Conservation (phyloP, 2,113 vertebrate species). For the Hymenochirus boettgeri region DNA sequence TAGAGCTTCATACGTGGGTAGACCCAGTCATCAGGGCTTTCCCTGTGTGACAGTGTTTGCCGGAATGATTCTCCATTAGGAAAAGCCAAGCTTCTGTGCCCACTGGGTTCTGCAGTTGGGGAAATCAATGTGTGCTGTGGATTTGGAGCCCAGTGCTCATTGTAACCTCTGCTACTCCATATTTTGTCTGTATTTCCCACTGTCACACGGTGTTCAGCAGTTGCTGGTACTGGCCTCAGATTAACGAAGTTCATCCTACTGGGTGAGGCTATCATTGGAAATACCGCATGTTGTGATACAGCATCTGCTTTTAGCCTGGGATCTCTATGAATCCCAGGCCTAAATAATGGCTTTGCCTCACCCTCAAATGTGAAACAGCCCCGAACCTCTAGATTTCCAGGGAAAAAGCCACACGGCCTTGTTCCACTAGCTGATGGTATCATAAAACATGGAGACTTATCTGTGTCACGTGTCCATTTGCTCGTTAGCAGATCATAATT, state of each 20-base stretch:
- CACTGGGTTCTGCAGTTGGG: constrained; percentile 55
- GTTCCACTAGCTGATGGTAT: neutral
- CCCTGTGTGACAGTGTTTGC: constrained; percentile 40
- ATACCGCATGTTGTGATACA: neutral
- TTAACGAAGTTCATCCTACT: neutral
- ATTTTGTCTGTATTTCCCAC: neutral
- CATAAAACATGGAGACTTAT: neutral
- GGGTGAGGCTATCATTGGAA: neutral
- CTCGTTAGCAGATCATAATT: constrained; percentile 54
- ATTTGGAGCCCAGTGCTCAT: constrained; percentile 7
- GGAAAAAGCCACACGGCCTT: too few species aligned
- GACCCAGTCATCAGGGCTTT: constrained; percentile 62
- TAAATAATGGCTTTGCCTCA: neutral
- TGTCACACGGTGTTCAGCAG: neutral
- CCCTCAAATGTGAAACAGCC: neutral
- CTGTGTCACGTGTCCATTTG: constrained; percentile 45
- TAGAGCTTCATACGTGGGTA: constrained; percentile 77
- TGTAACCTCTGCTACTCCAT: neutral
- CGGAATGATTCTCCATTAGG: constrained; percentile 40
- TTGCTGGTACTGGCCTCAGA: neutral
- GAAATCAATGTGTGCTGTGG: constrained; percentile 49
- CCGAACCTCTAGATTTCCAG: too few species aligned
- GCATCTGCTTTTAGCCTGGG: neutral
- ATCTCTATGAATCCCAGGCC: neutral
- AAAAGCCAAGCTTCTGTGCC: constrained; percentile 40